Percentiles rank a stretch among this genome's conserved stretches.
Evolutionary conservation across 2,888 invertebrate species (phyloP).

Genomic region (Chloromyia formosa): DNA sequence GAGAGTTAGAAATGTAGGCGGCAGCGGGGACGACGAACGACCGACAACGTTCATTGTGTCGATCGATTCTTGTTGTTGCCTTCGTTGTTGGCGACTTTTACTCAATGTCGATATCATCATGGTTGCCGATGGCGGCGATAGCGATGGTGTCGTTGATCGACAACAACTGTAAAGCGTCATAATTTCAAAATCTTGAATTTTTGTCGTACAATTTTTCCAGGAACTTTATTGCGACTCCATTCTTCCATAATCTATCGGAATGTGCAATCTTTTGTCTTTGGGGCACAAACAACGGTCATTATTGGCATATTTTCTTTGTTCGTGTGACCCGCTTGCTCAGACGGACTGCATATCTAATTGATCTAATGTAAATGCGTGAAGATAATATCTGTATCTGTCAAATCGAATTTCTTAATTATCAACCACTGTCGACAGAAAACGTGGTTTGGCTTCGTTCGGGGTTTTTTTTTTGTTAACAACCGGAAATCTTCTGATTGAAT

Average conservation of each 20-base stretch:
- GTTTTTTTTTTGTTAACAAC: too few species aligned
- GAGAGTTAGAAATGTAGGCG: slow-evolving; percentile 37
- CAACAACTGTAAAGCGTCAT: slow-evolving; percentile 54
- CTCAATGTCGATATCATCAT: slow-evolving; percentile 51
- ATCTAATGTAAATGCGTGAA: too few species aligned
- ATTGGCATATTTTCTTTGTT: too few species aligned
- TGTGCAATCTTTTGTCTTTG: background rate
- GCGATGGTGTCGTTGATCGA: too few species aligned
- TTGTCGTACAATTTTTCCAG: slow-evolving; percentile 12
- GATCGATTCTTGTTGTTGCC: slow-evolving; percentile 45
- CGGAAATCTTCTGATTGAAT: too few species aligned
- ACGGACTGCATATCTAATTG: too few species aligned
- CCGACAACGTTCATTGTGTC: slow-evolving; percentile 21
- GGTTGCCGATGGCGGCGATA: slow-evolving; percentile 45
- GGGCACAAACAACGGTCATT: slow-evolving; percentile 4
- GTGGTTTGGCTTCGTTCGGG: too few species aligned
- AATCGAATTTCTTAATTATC: too few species aligned
- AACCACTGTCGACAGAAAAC: too few species aligned
- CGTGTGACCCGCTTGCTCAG: too few species aligned
- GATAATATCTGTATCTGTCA: too few species aligned
- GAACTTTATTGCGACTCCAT: slow-evolving; percentile 23
- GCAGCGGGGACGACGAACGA: slow-evolving; percentile 22
- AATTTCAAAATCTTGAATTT: slow-evolving; percentile 48
- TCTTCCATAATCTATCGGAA: slow-evolving; percentile 23
- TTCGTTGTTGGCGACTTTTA: too few species aligned